phyloP scores from a whole-genome alignment of 1,140 invertebrate genomes.

The Parasteatoda tepidariorum region DNA sequence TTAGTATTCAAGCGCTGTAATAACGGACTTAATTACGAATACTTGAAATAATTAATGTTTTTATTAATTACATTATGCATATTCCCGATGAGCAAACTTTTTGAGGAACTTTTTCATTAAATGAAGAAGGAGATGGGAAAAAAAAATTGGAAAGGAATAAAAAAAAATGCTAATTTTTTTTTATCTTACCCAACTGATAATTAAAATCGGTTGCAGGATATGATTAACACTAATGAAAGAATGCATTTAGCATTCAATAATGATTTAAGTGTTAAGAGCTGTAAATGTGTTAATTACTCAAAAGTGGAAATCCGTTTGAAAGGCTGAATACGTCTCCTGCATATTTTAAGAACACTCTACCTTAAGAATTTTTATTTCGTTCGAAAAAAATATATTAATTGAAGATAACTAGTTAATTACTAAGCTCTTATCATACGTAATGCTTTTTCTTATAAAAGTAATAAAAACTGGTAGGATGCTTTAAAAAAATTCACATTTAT shows the following conservation, averaged over 20 bases:
- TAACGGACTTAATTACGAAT: conserved; percentile 49
- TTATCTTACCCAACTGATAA: not conserved
- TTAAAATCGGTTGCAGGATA: conserved; percentile 37
- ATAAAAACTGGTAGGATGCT: no score
- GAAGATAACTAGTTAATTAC: no score
- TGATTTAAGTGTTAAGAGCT: conserved; percentile 45
- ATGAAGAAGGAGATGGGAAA: not conserved
- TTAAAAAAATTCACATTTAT: no score
- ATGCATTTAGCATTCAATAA: conserved; percentile 55
- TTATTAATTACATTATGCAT: conserved; percentile 54
- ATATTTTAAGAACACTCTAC: conserved; percentile 41
- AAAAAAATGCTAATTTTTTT: conserved; percentile 12
- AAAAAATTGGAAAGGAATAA: not conserved
- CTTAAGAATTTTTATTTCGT: no score
- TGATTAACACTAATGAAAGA: conserved; percentile 55
- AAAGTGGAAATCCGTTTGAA: not conserved
- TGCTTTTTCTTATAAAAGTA: no score
- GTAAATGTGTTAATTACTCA: conserved; percentile 50
- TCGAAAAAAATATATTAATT: no score
- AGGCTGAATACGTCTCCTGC: conserved; percentile 18
- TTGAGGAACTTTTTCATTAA: conserved; percentile 33
- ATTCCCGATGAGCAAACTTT: conserved; percentile 24
- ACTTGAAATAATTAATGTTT: conserved; percentile 52
- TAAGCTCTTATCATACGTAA: no score
- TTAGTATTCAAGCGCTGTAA: conserved; percentile 45